Evolutionary conservation across 2,797 vertebrate species (phyloP).

Genomic region (Mycteria americana): DNA sequence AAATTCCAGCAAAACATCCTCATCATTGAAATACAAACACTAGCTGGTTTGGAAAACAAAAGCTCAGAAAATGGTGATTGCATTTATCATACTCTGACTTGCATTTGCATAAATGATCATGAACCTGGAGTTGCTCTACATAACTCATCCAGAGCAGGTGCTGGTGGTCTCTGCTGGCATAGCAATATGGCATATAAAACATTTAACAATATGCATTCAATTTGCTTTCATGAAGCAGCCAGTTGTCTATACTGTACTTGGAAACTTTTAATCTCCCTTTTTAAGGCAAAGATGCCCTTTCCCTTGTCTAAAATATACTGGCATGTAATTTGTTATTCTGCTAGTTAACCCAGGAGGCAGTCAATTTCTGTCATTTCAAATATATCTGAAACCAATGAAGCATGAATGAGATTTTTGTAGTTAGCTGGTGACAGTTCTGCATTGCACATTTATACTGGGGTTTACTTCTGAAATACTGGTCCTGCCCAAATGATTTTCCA

Average conservation of each 20-base stretch:
- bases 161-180: background rate
- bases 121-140: background rate
- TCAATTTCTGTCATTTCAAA: conserved; percentile 39
- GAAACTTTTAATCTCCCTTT: background rate
- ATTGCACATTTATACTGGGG: background rate
- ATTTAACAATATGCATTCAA: background rate
- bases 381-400: background rate
- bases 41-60: background rate
- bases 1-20: background rate
- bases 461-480: background rate
- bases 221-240: background rate
- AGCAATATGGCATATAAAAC: background rate
- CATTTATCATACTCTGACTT: background rate
- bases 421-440: background rate
- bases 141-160: background rate
- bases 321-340: background rate
- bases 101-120: background rate
- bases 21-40: background rate
- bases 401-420: background rate
- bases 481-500: background rate
- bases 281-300: conserved; percentile 25
- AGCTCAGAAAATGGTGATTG: background rate
- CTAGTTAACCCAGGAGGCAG: conserved; percentile 30
- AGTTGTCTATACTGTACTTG: background rate
- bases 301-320: background rate